Evolutionary conservation across 2,113 vertebrate genomes (phyloP).

Genomic region (Copsychus sechellarum): DNA sequence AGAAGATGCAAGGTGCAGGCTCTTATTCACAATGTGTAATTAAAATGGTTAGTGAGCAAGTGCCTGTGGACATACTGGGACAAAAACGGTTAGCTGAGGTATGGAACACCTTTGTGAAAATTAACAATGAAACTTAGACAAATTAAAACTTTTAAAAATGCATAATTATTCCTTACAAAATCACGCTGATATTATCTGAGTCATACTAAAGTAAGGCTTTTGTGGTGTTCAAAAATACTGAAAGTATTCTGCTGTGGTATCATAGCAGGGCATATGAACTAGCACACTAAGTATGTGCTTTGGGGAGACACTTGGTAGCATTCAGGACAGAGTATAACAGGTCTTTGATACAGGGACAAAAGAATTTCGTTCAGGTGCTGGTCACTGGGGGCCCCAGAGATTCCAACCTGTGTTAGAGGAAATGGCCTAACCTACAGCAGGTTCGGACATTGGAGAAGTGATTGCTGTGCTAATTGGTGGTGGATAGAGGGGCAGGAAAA

Average conservation of each 20-base stretch:
- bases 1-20: neutral
- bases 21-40: neutral
- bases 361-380: neutral
- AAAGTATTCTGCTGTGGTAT: neutral
- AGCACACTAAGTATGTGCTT: neutral
- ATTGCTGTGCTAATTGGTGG: neutral
- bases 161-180: neutral
- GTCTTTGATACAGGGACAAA: neutral
- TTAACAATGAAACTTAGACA: neutral
- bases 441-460: neutral
- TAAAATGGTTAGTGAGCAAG: neutral
- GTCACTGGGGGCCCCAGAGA: neutral
- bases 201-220: neutral
- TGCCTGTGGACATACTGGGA: neutral
- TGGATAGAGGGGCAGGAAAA: neutral
- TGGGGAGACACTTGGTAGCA: neutral
- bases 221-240: neutral
- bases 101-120: neutral
- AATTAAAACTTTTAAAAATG: neutral
- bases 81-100: slow-evolving; percentile 66
- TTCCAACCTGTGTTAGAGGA: neutral
- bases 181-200: neutral
- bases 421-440: neutral
- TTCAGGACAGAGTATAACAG: neutral
- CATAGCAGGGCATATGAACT: neutral